Conservation (phyloP, 2,797 vertebrate species). For the Hylomyscus alleni region DNA sequence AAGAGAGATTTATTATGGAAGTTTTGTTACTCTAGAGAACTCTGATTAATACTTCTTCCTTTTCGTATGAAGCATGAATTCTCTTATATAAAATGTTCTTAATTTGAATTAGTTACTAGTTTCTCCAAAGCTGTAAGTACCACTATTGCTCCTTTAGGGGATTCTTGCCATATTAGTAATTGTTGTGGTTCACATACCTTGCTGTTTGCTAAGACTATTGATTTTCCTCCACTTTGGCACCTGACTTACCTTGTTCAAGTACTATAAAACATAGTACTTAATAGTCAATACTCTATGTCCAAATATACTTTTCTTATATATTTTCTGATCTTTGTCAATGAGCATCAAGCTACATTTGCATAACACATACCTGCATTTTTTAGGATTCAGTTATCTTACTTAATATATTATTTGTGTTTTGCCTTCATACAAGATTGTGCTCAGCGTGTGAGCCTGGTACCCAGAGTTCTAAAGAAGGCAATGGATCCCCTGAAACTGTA, state of each 20-base stretch:
- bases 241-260: background rate
- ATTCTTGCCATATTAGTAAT: background rate
- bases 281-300: background rate
- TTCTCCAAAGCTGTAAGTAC: background rate
- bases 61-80: background rate
- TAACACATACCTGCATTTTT: background rate
- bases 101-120: background rate
- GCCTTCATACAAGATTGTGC: background rate
- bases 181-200: background rate
- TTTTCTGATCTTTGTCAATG: background rate
- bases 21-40: background rate
- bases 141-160: background rate
- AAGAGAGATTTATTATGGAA: background rate
- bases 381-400: background rate
- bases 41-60: background rate
- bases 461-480: background rate
- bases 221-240: background rate
- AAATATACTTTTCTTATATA: background rate
- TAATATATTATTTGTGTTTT: background rate
- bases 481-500: background rate
- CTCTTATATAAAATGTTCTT: background rate
- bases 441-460: background rate
- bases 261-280: background rate
- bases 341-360: background rate
- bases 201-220: background rate